These are phyloP conservation scores for Entelurus aequoreus DNA, from an alignment of 2,113 vertebrate species.

Conservation along the genomic window DNA sequence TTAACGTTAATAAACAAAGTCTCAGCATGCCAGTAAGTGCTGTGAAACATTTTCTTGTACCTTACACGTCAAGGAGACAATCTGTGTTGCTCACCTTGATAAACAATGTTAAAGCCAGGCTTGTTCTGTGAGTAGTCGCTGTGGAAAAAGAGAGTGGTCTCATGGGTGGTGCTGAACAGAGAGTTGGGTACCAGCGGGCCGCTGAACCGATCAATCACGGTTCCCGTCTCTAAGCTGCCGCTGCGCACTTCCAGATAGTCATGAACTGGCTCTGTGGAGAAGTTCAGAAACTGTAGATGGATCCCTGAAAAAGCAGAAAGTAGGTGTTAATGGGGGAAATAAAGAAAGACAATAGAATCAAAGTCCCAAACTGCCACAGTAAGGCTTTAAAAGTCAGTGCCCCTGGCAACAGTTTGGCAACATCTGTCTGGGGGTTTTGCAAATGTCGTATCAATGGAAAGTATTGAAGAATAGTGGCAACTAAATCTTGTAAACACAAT, in stretches of 20 bases:
- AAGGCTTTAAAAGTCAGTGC: background rate
- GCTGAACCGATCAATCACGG: constrained; percentile 90
- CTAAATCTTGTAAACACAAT: background rate
- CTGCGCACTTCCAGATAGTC: constrained; percentile 95
- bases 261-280: constrained; percentile 95
- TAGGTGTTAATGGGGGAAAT: constrained; percentile 5
- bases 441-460: constrained; percentile 3
- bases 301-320: constrained; percentile 77
- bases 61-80: background rate
- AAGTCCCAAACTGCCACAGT: constrained; percentile 3
- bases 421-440: background rate
- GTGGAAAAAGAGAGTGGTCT: constrained; percentile 94
- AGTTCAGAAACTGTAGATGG: constrained; percentile 94
- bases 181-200: constrained; percentile 84
- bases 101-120: constrained; percentile 89
- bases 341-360: constrained; percentile 2
- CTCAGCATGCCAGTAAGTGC: background rate
- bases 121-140: constrained; percentile 98
- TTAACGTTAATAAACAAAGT: background rate
- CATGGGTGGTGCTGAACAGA: constrained; percentile 94
- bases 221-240: constrained; percentile 81
- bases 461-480: background rate
- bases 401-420: background rate
- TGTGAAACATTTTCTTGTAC: background rate
- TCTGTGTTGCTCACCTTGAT: constrained; percentile 78